phyloP scores from a whole-genome alignment of 2,888 invertebrate species.

The Panzeria rudis region DNA sequence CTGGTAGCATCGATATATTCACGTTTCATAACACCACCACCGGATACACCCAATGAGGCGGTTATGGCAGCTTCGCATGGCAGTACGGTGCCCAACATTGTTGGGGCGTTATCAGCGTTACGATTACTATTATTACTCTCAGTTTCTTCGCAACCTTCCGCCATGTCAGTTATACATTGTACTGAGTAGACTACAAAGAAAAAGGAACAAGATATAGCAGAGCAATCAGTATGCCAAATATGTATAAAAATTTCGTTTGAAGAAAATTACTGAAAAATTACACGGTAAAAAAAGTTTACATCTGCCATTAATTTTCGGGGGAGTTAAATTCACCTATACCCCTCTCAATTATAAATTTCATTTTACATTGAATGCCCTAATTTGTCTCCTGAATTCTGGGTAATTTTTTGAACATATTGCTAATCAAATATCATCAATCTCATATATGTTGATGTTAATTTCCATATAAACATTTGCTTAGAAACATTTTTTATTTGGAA shows the following conservation, averaged over 20 bases:
- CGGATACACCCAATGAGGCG: constrained; percentile 79
- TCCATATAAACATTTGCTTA: too few species aligned
- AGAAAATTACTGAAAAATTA: background rate
- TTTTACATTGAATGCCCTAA: too few species aligned
- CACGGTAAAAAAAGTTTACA: too few species aligned
- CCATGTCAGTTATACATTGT: constrained; percentile 90
- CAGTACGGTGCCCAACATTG: constrained; percentile 83
- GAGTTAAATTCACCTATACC: too few species aligned
- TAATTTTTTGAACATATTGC: too few species aligned
- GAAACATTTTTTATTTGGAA: too few species aligned
- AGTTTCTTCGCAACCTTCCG: constrained; percentile 88
- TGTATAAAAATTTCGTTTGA: background rate
- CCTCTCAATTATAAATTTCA: too few species aligned
- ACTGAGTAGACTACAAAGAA: constrained; percentile 86
- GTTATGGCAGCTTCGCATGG: constrained; percentile 83
- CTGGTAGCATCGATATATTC: constrained; percentile 81
- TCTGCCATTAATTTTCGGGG: too few species aligned
- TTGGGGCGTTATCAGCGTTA: constrained; percentile 77
- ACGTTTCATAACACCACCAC: constrained; percentile 79
- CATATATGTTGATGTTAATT: too few species aligned
- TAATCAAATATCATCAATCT: too few species aligned
- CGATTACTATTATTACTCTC: constrained; percentile 75
- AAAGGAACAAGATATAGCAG: background rate
- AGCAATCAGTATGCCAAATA: background rate
- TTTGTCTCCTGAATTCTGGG: too few species aligned